Base-by-base conservation (phyloP, 2,113 vertebrate species). In the Seriola rivoliana region DNA sequence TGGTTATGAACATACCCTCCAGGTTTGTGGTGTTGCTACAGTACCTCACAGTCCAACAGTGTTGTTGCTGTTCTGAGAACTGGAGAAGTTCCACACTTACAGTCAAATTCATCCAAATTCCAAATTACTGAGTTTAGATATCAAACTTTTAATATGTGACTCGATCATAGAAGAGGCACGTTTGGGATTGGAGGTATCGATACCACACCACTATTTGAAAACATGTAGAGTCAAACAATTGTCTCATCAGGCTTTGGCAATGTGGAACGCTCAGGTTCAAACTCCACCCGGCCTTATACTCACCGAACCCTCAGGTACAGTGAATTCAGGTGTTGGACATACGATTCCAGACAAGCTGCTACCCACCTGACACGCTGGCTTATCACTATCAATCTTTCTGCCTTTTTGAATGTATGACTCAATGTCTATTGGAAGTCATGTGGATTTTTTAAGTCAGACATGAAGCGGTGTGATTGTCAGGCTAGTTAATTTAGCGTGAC, bases 401-500 rank as follows among this genome's bases (percentile, higher is more conserved):
- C 78, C 11, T 72, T 78, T 91, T 86, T 75, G 86, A 90, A 88
- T 48, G 8, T 36, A 36, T 72, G 82, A 81, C 79, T 36, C 57
- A 81, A 81, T 78, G 70, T 84, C 73, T 82, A 75, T 78, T 73
- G 34, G 46, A 86, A 59, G 83, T 81, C 78, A 81, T 54, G 64
- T 67, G 80, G 74, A 84, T 60, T 74, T 80, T 89, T 78, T 60
- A 58, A 85, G 89, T 81, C 78, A 85, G 87, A 90, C 87, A 38
- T 85, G 78, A 69, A 34, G 65, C 59, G 50, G 17, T 77, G 72
- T 91, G 91, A 93, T 87, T 93, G 91, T 93, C 89, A 88, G 82
- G 64, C n/a, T 10, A 46, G 65, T 84, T 93, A 88, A 94, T 93
- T 85, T 85, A 93, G 66, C 84, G 8, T 90, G 93, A 93, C 92